phyloP scores from a whole-genome alignment of 1,140 invertebrate genomes.

The Campoletis sonorensis region DNA sequence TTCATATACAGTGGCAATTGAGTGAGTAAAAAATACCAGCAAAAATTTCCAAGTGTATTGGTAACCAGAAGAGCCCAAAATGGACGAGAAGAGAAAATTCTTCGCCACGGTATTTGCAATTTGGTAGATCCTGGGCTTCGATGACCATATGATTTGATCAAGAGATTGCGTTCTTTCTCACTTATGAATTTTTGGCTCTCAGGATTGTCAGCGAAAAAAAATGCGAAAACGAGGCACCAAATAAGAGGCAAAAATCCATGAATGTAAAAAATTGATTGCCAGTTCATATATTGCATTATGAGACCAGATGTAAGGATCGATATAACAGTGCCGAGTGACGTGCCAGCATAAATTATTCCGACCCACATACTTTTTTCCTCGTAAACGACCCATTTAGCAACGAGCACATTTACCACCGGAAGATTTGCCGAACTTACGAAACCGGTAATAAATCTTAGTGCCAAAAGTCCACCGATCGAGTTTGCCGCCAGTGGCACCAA shows the following conservation, averaged over 20 bases:
- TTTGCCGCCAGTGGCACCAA: constrained; percentile 81
- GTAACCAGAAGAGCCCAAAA: constrained; percentile 84
- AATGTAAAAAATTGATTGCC: constrained; percentile 88
- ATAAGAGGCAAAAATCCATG: constrained; percentile 83
- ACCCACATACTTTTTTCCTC: constrained; percentile 75
- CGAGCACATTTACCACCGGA: constrained; percentile 70
- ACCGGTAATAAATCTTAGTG: constrained; percentile 78
- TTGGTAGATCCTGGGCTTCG: constrained; percentile 65
- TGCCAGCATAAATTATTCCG: constrained; percentile 82
- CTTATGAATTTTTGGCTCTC: constrained; percentile 85
- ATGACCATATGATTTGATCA: constrained; percentile 79
- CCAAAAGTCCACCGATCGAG: constrained; percentile 74
- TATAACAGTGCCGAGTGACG: constrained; percentile 86
- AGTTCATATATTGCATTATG: constrained; percentile 81
- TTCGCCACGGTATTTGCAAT: constrained; percentile 80
- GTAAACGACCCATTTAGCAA: constrained; percentile 73
- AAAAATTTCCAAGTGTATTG: constrained; percentile 90
- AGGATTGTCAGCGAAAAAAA: constrained; percentile 84
- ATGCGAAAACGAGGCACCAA: constrained; percentile 83
- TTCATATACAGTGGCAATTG: constrained; percentile 95
- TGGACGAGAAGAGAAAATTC: constrained; percentile 84
- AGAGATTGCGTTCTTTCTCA: constrained; percentile 80
- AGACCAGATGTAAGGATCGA: constrained; percentile 84
- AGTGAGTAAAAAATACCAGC: constrained; percentile 95
- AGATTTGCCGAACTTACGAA: constrained; percentile 76